Evolutionary conservation across 1,140 invertebrate species (phyloP).

Genomic region (Lasaia peninsularis): DNA sequence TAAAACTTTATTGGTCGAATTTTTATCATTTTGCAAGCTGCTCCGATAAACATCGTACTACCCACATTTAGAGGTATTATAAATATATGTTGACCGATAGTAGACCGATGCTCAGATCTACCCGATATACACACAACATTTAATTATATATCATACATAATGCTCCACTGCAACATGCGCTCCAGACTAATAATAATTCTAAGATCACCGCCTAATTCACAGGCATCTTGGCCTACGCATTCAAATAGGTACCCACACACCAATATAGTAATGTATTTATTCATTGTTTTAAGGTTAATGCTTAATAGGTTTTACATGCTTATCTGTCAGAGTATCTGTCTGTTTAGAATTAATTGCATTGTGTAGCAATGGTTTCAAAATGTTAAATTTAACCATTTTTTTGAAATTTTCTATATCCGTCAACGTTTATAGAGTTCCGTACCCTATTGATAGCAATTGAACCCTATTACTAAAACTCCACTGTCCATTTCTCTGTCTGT

Average conservation of each 20-base stretch:
- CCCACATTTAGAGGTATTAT: too few species aligned
- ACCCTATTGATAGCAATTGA: too few species aligned
- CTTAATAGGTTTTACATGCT: slow-evolving; percentile 12
- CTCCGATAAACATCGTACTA: too few species aligned
- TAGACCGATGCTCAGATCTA: too few species aligned
- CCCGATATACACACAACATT: too few species aligned
- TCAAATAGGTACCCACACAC: slow-evolving; percentile 8
- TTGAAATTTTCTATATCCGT: neutral
- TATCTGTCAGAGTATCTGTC: slow-evolving; percentile 5
- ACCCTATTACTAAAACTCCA: too few species aligned
- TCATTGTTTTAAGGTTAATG: slow-evolving; percentile 11
- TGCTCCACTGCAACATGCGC: neutral
- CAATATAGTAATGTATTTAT: neutral
- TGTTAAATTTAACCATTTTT: neutral
- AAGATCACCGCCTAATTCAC: neutral
- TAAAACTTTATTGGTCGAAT: too few species aligned
- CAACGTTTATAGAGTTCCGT: too few species aligned
- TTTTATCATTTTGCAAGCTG: too few species aligned
- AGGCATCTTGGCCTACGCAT: slow-evolving; percentile 6
- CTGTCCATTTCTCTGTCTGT: too few species aligned
- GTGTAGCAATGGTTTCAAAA: neutral
- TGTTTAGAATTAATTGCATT: neutral
- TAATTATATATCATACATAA: too few species aligned
- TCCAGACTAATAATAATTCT: neutral
- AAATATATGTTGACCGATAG: too few species aligned